Percentiles rank a stretch among this genome's conserved stretches.
Evolutionary conservation across 1,140 invertebrate genomes (phyloP).

Genomic region (Ostrea edulis): DNA sequence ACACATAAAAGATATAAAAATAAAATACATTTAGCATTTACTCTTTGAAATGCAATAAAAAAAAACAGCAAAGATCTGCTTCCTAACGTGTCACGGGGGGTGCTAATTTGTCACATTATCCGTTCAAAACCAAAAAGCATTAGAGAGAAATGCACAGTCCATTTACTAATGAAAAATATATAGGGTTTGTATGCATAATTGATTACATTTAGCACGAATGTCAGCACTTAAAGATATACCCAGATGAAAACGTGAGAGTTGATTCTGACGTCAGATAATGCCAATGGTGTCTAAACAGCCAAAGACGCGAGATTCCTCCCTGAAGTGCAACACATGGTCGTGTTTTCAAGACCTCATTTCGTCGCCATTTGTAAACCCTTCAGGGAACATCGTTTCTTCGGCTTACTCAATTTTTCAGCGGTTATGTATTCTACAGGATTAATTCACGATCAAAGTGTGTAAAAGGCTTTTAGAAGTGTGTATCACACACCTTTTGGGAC

Average conservation of each 20-base stretch:
- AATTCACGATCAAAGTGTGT: background rate
- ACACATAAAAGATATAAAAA: background rate
- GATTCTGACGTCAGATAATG: background rate
- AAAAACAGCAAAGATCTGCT: background rate
- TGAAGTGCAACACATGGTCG: background rate
- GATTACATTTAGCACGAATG: constrained; percentile 4
- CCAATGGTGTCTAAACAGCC: background rate
- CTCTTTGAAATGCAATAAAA: background rate
- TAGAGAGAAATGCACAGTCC: constrained; percentile 15
- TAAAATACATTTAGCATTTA: constrained; percentile 9
- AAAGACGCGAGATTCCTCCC: background rate
- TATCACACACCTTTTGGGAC: too few species aligned
- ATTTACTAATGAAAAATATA: constrained; percentile 34
- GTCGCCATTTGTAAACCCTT: background rate
- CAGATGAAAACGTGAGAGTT: background rate
- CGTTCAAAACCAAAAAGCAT: background rate
- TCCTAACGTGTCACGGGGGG: background rate
- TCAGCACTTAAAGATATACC: constrained; percentile 12
- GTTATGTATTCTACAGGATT: background rate
- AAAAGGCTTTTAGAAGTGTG: too few species aligned
- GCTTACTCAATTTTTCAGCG: background rate
- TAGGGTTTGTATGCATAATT: constrained; percentile 8
- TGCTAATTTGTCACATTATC: background rate
- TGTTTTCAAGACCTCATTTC: background rate
- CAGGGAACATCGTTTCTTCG: background rate